These are phyloP conservation scores for Idaea straminata DNA, from an alignment of 2,888 invertebrate species.

Conservation along the genomic window DNA sequence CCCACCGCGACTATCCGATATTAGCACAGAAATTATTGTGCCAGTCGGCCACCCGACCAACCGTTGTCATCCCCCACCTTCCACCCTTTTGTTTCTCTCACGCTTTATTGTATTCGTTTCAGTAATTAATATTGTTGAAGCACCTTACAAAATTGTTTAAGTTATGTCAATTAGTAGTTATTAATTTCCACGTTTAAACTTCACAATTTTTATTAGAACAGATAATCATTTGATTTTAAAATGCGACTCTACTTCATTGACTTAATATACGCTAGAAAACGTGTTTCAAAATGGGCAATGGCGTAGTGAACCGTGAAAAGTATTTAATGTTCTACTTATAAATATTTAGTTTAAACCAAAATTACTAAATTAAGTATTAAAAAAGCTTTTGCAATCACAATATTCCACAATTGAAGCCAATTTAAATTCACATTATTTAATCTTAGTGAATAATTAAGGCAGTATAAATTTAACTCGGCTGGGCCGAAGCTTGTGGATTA, in stretches of 20 bases:
- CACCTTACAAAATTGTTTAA: slow-evolving; percentile 7
- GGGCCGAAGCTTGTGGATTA: slow-evolving; percentile 17
- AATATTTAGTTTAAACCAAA: too few relatives aligned
- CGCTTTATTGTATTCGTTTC: background rate
- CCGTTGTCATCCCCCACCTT: background rate
- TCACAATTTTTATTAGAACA: too few relatives aligned
- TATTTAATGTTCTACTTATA: too few relatives aligned
- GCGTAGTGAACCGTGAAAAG: too few relatives aligned
- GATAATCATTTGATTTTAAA: too few relatives aligned
- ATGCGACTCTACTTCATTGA: too few relatives aligned
- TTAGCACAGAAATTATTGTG: slow-evolving; percentile 41
- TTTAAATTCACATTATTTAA: background rate
- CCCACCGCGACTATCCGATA: slow-evolving; percentile 35
- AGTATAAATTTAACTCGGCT: slow-evolving; percentile 20
- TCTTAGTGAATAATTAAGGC: slow-evolving; percentile 13
- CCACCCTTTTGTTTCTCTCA: slow-evolving; percentile 1
- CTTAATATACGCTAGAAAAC: too few relatives aligned
- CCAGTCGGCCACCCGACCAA: slow-evolving; percentile 16
- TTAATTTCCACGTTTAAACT: background rate
- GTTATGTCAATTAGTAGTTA: background rate
- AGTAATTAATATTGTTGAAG: slow-evolving; percentile 7
- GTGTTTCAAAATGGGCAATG: too few relatives aligned
- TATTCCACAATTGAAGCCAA: background rate
- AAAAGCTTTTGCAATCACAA: too few relatives aligned
- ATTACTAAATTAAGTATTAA: background rate